phyloP scores from a whole-genome alignment of 2,888 invertebrate genomes.

The Noctua comes region DNA sequence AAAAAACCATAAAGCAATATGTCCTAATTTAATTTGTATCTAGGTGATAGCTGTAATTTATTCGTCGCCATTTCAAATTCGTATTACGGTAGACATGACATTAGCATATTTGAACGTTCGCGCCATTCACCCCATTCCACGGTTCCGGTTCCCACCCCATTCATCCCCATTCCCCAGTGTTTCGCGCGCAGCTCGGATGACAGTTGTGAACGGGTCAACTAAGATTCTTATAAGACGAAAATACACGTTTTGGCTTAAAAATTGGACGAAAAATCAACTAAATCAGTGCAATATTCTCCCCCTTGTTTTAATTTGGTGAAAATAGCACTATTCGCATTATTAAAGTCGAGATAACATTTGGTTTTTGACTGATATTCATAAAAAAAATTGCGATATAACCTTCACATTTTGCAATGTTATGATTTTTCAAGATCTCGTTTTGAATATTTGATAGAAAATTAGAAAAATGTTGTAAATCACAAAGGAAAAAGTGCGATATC shows the following conservation, averaged over 20 bases:
- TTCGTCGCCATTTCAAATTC: neutral
- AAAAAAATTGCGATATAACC: slow-evolving; percentile 17
- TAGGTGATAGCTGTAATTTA: neutral
- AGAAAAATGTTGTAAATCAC: slow-evolving; percentile 10
- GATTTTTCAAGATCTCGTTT: slow-evolving; percentile 1
- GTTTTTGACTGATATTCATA: neutral
- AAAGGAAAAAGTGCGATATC: slow-evolving; percentile 44
- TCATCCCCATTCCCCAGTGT: slow-evolving; percentile 13
- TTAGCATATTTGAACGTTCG: slow-evolving; percentile 33
- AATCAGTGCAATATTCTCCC: slow-evolving; percentile 16
- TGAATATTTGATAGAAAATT: neutral
- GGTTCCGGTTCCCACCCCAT: slow-evolving; percentile 28
- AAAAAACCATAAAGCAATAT: neutral
- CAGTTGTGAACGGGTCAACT: slow-evolving; percentile 40
- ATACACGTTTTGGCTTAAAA: neutral
- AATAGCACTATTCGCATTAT: neutral
- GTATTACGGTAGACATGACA: neutral
- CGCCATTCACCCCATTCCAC: slow-evolving; percentile 27
- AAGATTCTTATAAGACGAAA: slow-evolving; percentile 46
- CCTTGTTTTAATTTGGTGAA: slow-evolving; percentile 2
- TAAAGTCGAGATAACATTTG: neutral
- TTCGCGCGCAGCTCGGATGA: slow-evolving; percentile 53
- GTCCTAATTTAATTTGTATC: no score
- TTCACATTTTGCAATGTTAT: slow-evolving; percentile 16
- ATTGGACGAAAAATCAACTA: slow-evolving; percentile 10